Evolutionary conservation across 2,797 vertebrate species (phyloP).

Genomic region (Pempheris klunzingeri): DNA sequence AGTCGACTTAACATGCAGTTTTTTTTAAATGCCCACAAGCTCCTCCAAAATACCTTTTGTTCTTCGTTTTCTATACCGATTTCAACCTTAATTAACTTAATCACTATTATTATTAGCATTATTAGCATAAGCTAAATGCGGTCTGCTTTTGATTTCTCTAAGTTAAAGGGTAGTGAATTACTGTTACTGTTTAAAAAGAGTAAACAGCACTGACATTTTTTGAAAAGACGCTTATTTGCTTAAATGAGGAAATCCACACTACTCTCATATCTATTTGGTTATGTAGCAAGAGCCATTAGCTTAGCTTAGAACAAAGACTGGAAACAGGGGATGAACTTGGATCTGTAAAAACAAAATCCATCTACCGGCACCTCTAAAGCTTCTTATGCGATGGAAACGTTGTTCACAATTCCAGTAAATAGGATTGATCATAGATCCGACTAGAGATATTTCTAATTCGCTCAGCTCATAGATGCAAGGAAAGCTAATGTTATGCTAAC

Average conservation of each 20-base stretch:
- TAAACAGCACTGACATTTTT: not conserved
- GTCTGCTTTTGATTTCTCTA: not conserved
- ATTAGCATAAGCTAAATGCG: not conserved
- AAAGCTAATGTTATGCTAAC: too few relatives aligned
- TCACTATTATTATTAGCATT: not conserved
- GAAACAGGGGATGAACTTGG: not conserved
- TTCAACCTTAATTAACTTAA: not conserved
- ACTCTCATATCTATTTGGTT: not conserved
- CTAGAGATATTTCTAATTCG: too few relatives aligned
- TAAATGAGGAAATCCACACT: not conserved
- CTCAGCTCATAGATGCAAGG: too few relatives aligned
- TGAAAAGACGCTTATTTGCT: not conserved
- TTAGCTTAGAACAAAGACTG: not conserved
- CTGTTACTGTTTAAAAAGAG: not conserved
- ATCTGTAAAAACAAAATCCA: not conserved
- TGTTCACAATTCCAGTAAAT: too few relatives aligned
- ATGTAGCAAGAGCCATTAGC: not conserved
- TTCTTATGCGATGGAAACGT: too few relatives aligned
- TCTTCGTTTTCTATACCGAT: not conserved
- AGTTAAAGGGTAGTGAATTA: too few relatives aligned
- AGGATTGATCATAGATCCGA: too few relatives aligned
- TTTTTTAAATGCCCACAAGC: conserved; percentile 22
- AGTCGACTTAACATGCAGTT: conserved; percentile 16
- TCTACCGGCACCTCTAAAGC: not conserved
- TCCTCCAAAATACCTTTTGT: not conserved